These are phyloP conservation scores for Salvator merianae DNA, from an alignment of 2,113 vertebrate species.

Conservation along the genomic window DNA sequence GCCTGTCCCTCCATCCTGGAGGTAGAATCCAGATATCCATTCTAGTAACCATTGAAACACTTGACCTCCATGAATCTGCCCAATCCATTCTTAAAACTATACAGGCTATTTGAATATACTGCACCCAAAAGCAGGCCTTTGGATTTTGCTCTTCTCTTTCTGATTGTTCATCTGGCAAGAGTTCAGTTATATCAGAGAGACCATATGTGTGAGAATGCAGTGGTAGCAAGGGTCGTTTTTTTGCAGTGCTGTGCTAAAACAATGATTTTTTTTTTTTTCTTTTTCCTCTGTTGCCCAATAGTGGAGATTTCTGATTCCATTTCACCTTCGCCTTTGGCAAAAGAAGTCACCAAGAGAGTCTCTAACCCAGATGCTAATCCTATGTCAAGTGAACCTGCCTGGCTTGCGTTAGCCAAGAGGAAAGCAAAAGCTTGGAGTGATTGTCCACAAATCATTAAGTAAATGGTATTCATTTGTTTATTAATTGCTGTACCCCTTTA, in stretches of 20 bases:
- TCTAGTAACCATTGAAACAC: too few species aligned
- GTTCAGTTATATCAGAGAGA: neutral
- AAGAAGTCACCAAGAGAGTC: constrained; percentile 94
- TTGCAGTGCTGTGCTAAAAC: neutral
- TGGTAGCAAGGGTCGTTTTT: neutral
- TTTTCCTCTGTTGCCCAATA: constrained; percentile 51
- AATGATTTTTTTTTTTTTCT: constrained; percentile 16
- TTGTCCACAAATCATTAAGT: constrained; percentile 99
- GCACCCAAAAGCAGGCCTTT: neutral
- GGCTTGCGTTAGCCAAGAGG: constrained; percentile 95
- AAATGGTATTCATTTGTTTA: constrained; percentile 63
- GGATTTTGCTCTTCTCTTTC: neutral
- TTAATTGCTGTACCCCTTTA: constrained; percentile 64
- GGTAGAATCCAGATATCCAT: too few species aligned
- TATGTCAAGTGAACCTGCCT: constrained; percentile 94
- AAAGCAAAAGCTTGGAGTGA: constrained; percentile 99
- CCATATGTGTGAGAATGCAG: neutral
- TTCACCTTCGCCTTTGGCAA: constrained; percentile 81
- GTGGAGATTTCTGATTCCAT: constrained; percentile 94
- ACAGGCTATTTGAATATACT: too few species aligned
- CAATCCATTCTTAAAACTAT: too few species aligned
- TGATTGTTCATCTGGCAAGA: neutral
- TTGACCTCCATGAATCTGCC: too few species aligned
- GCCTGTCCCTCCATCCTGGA: too few species aligned
- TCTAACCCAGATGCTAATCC: constrained; percentile 87